phyloP scores from a whole-genome alignment of 2,888 invertebrate genomes.

The Brassicogethes aeneus region DNA sequence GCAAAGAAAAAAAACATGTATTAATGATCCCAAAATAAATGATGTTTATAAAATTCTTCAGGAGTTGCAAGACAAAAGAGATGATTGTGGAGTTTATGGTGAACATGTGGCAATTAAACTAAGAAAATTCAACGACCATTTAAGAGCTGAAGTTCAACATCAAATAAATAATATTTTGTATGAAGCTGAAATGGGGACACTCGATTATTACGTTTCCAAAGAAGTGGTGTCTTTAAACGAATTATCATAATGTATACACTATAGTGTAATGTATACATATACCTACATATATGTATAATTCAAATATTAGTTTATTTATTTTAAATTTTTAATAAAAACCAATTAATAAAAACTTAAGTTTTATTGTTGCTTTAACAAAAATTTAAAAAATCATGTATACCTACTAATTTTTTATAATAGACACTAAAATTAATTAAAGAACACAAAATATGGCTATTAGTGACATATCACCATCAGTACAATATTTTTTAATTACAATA shows the following conservation, averaged over 20 bases:
- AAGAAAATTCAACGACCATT: background rate
- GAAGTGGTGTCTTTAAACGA: too few species aligned
- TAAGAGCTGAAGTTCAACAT: background rate
- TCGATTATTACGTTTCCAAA: background rate
- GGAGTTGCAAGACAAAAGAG: background rate
- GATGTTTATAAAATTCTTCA: background rate
- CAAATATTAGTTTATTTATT: too few species aligned
- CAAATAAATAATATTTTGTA: constrained; percentile 1
- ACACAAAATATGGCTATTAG: too few species aligned
- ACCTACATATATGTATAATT: too few species aligned
- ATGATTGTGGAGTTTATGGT: background rate
- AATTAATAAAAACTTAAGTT: too few species aligned
- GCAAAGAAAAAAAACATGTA: background rate
- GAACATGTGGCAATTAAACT: background rate
- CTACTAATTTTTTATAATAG: too few species aligned
- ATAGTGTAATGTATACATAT: too few species aligned
- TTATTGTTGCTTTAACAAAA: too few species aligned
- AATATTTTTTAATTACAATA: background rate
- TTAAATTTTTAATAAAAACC: too few species aligned
- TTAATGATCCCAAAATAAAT: background rate
- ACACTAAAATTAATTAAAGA: background rate
- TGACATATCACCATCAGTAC: too few species aligned
- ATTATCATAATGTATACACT: too few species aligned
- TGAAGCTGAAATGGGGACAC: background rate
- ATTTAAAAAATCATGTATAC: too few species aligned